Evolutionary conservation across 53 echinoderm and acorn worm species (phyloP), one percentile per base, ranked within the genome.

Genomic region (Patiria pectinifera): DNA sequence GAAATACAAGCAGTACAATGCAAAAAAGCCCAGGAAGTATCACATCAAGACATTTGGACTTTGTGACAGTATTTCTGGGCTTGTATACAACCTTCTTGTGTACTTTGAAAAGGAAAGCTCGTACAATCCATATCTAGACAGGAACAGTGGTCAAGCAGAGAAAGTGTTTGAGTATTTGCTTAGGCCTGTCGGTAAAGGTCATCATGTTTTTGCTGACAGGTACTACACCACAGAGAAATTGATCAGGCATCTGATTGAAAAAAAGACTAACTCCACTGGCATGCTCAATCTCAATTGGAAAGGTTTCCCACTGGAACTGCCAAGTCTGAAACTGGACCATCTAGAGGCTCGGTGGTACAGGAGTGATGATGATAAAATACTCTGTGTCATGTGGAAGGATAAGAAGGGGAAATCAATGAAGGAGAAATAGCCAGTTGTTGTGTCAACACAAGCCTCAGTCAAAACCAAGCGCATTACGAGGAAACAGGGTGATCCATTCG

Each of bases 1-100:
- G 92, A 86, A 86, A 26, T 85, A 86, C 62, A 86, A 79, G 58
- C 92, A 92, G 86, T 92, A 92, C 86, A 92, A 86, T 86, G 78
- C 92, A 16, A 26, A 62, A 22, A 92, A 92, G 78, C 92, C 92
- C 61, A 77, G 76, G 44, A 84, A 92, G 77, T 75, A 92, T 76
- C 92, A 86, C 79, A 92, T 92, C 78, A 92, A 92, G 45, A 92
- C 92, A 4, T 92, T 86, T 78, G 92, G 92, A 26, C 86, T 92
- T 24, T 85, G 86, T 77, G 86, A 92, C 80, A 92, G 92, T 92
- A 53, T 71, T n/a, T 86, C 92, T 78, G 92, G 92, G 78, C 86
- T 86, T 16, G 86, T 76, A 25, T 86, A 78, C 45, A 92, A 92
- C 59, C 43, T 91, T 3, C 84, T 83, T 48, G 49, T 91, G 2